Evolutionary conservation across 2,113 vertebrate species (phyloP).

Genomic region (Candoia aspera): DNA sequence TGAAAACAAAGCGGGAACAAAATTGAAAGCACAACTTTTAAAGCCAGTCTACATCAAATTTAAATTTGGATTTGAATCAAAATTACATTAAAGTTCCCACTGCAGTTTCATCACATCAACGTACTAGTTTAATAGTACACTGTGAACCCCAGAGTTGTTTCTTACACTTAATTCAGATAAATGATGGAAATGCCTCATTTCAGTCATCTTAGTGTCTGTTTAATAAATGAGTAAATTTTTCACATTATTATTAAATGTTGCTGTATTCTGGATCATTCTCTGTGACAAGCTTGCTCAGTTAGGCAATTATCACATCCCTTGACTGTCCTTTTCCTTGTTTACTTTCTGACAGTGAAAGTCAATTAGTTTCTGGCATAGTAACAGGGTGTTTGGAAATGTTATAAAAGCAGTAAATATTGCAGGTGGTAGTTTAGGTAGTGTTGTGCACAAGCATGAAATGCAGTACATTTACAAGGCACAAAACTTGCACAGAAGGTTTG

Average conservation of each 20-base stretch:
- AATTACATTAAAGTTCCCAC: not conserved
- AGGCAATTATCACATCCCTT: conserved; percentile 16
- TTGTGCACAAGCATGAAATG: conserved; percentile 13
- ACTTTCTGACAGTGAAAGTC: conserved; percentile 41
- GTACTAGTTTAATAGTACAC: not conserved
- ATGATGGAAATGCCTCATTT: not conserved
- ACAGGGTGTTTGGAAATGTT: conserved; percentile 18
- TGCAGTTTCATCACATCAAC: not conserved
- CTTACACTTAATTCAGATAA: conserved; percentile 3
- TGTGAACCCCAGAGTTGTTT: too few species aligned
- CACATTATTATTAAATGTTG: conserved; percentile 5
- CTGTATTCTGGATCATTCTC: conserved; percentile 1
- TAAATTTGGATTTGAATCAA: not conserved
- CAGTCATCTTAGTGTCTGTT: not conserved
- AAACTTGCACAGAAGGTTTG: not conserved
- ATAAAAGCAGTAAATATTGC: conserved; percentile 30
- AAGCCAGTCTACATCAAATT: not conserved
- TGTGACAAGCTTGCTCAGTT: conserved; percentile 2
- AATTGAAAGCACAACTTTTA: not conserved
- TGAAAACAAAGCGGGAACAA: not conserved
- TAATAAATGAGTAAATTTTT: conserved; percentile 11
- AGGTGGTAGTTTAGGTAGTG: conserved; percentile 9
- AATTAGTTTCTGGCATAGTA: conserved; percentile 28
- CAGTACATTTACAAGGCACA: conserved; percentile 13
- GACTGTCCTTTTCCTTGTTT: conserved; percentile 29